Evolutionary conservation across 2,797 vertebrate genomes (phyloP).

Genomic region (Falco rusticolus): DNA sequence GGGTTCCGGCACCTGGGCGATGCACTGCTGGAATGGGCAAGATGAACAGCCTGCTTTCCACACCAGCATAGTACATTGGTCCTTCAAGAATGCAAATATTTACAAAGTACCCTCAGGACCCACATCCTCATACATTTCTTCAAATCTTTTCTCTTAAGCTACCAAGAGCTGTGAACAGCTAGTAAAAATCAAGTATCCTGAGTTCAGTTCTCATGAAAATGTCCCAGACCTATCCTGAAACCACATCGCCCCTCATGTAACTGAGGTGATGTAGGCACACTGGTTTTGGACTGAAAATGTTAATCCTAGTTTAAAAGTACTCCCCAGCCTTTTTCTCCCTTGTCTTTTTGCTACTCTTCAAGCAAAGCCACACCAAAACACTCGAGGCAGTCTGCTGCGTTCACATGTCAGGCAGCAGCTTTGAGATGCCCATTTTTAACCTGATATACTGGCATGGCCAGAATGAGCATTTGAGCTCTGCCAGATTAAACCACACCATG

Average conservation of each 20-base stretch:
- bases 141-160: not conserved
- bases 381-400: not conserved
- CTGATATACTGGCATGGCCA: not conserved
- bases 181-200: not conserved
- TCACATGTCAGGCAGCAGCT: not conserved
- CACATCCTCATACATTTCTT: not conserved
- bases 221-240: not conserved
- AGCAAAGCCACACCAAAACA: not conserved
- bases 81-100: not conserved
- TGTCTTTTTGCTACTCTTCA: not conserved
- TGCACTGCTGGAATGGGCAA: not conserved
- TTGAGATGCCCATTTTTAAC: not conserved
- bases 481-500: not conserved
- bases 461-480: not conserved
- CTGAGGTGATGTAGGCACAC: not conserved
- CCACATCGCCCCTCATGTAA: not conserved
- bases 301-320: not conserved
- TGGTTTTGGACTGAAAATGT: not conserved
- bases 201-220: not conserved
- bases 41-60: not conserved
- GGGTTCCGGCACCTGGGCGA: not conserved
- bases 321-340: not conserved
- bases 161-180: not conserved
- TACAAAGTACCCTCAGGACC: not conserved
- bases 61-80: rapidly evolving